These are phyloP conservation scores for Lipophrys pholis DNA, from an alignment of 2,113 vertebrate species.

Conservation along the genomic window DNA sequence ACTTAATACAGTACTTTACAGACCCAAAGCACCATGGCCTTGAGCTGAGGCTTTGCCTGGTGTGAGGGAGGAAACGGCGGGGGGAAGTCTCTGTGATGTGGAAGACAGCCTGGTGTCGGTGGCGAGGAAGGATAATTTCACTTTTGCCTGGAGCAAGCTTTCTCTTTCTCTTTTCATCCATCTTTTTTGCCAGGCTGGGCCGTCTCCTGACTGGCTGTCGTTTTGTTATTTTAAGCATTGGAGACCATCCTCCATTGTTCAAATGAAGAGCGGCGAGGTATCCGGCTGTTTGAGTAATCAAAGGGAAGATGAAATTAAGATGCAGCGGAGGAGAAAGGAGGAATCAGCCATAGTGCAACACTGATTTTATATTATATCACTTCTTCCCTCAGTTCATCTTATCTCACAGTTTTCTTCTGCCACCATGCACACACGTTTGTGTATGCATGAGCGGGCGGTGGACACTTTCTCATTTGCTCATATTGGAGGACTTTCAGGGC, in stretches of 20 bases:
- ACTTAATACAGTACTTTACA: constrained; percentile 35
- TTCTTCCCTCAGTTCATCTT: constrained; percentile 23
- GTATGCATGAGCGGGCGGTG: not conserved
- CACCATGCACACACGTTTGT: not conserved
- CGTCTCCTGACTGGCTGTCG: constrained; percentile 18
- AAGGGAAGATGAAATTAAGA: constrained; percentile 9
- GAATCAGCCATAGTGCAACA: constrained; percentile 2
- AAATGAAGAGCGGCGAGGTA: constrained; percentile 1
- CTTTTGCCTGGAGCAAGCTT: constrained; percentile 21
- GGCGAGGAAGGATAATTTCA: constrained; percentile 28
- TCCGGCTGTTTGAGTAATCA: not conserved
- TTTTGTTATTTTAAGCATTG: constrained; percentile 30
- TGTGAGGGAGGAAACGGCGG: not conserved
- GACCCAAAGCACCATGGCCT: constrained; percentile 14
- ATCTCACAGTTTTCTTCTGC: constrained; percentile 9
- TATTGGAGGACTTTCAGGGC: not conserved
- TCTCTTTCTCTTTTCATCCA: not conserved
- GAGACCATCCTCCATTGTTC: constrained; percentile 13
- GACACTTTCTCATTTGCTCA: not conserved
- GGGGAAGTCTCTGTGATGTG: constrained; percentile 37
- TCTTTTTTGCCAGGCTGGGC: constrained; percentile 4
- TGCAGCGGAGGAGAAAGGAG: not conserved
- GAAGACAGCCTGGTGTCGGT: constrained; percentile 32
- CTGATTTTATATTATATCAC: constrained; percentile 21
- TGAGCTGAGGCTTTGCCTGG: constrained; percentile 14